Evolutionary conservation across 2,113 vertebrate species (phyloP), one percentile per base, ranked within the genome.

Genomic region (Spheniscus mendiculus): DNA sequence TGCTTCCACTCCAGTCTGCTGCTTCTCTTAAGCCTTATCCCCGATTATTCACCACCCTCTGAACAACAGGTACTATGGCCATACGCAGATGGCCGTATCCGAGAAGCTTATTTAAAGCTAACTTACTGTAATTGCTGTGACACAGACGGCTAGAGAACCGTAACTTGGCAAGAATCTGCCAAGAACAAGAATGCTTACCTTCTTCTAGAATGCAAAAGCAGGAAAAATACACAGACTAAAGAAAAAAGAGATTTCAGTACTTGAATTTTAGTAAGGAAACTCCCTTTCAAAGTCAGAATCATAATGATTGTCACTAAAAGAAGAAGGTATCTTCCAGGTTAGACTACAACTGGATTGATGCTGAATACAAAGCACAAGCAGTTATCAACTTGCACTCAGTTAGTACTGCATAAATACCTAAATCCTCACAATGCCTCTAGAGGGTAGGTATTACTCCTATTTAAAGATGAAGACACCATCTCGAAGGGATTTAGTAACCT

Each of bases 11-110:
- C 50, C 94, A 89, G 96, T 38, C 95, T 92, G 53, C 81, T 97
- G 89, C 98, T 96, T 95, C 95, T 91, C 96, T 97, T 99, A 99
- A 99, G 98, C 98, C 93, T 98, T 98, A 99, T 99, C 98, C 98
- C 98, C 66, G 99, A 99, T 99, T 99, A 99, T 94, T 98, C 96
- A 55, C 62, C 69, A 47, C 69, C 96, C 97, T 94, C 90, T 36
- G 62, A 97, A 96, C 94, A 83, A 94, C 95, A 96, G 97, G 97
- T 97, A 97, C 93, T 70, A 18, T 4, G 32, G 78, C 74, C 81
- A 44, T 32, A 95, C 66, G 77, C 98, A 99, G 98, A 99, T 98
- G 98, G 98, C 94, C 91, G 27, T 45, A 95, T 40, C 59, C 72
- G 21, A 96, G 94, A 52, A 91, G 97, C 94, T 97, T 97, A 97